Conservation (phyloP, 2,797 vertebrate genomes). For the Allobates femoralis region DNA sequence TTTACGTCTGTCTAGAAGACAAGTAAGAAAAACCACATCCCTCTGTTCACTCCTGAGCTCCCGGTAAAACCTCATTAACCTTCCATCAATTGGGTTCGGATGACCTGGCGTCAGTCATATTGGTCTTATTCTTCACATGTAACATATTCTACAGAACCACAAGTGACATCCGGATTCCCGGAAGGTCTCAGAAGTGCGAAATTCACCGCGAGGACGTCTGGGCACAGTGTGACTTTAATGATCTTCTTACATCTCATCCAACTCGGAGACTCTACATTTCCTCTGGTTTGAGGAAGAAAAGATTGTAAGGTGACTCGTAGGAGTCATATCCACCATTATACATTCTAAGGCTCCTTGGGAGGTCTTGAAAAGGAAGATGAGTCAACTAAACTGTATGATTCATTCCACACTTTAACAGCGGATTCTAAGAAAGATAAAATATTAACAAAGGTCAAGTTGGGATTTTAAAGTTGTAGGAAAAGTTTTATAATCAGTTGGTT, state of each 20-base stretch:
- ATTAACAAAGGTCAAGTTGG: neutral
- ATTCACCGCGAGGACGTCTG: neutral
- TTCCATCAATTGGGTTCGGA: neutral
- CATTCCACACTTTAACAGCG: neutral
- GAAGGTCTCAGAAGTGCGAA: slow-evolving; percentile 5
- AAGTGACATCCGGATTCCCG: slow-evolving; percentile 9
- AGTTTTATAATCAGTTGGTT: neutral
- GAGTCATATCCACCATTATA: neutral
- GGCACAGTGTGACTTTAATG: slow-evolving; percentile 10
- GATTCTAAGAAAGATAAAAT: neutral
- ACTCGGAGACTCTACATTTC: neutral
- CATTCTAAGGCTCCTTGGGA: neutral
- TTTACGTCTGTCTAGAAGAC: neutral
- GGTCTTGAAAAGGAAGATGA: neutral
- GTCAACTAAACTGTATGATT: neutral
- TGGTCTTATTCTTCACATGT: neutral
- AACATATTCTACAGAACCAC: slow-evolving; percentile 30
- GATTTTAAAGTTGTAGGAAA: neutral
- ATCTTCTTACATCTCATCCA: neutral
- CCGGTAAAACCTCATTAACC: slow-evolving; percentile 26
- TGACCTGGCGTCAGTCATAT: neutral
- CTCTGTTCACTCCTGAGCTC: neutral
- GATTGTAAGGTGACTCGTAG: neutral
- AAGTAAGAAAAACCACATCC: slow-evolving; percentile 4
- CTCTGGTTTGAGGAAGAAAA: neutral